Evolutionary conservation across 2,888 invertebrate genomes (phyloP).

Genomic region (Oxytorus armatus): DNA sequence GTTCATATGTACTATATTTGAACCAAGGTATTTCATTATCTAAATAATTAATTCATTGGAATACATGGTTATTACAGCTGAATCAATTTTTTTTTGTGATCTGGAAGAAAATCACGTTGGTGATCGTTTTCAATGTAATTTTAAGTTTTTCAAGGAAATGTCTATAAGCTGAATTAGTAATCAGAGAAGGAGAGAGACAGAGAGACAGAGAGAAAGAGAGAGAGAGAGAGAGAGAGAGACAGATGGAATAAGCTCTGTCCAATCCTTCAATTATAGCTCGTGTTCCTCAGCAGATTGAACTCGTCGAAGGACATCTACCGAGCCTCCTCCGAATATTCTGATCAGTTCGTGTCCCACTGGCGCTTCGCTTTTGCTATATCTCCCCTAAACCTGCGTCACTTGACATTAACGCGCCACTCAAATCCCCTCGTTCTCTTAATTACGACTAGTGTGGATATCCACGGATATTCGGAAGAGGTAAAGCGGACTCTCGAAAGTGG

Average conservation of each 20-base stretch:
- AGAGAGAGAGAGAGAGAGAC: not conserved
- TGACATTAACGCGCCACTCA: conserved; percentile 67
- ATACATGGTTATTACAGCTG: no score
- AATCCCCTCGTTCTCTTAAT: conserved; percentile 23
- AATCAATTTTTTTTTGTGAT: no score
- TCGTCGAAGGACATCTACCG: conserved; percentile 12
- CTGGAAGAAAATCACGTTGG: no score
- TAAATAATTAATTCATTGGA: no score
- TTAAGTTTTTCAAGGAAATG: no score
- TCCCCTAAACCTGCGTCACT: conserved; percentile 45
- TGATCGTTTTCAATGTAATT: no score
- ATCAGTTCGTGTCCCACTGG: conserved; percentile 14
- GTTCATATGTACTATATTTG: no score
- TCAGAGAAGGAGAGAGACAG: no score
- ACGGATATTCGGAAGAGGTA: conserved; percentile 26
- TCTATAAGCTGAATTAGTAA: no score
- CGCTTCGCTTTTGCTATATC: conserved; percentile 19
- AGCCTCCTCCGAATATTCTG: conserved; percentile 18
- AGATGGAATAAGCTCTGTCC: conserved; percentile 6
- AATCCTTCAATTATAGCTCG: conserved; percentile 45
- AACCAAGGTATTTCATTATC: no score
- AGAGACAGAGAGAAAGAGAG: not conserved
- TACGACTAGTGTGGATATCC: conserved; percentile 16
- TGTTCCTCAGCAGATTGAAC: not conserved
- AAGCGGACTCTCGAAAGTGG: conserved; percentile 51